Evolutionary conservation across 2,797 vertebrate genomes (phyloP), one percentile per base, ranked within the genome.

Genomic region (Hipposideros larvatus): DNA sequence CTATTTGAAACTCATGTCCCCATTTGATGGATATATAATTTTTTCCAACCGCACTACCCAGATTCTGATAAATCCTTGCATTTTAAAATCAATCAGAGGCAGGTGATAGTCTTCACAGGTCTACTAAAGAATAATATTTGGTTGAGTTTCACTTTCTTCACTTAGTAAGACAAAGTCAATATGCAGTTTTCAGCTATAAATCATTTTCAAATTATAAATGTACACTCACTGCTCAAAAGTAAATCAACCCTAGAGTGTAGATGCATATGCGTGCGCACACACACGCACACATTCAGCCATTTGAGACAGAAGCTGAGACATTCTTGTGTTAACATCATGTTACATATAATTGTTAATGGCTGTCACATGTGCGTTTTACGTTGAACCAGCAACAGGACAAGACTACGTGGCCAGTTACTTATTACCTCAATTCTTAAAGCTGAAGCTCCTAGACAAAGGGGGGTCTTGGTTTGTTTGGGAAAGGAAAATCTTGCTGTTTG

Each of bases 151-250:
- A 43, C 18, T 90, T 83, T 87, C 77, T 87, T 37, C 63, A 87
- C 68, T 66, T 91, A 77, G 74, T 91, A 86, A 95, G 73, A 89
- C 55, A 57, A 85, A 89, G 87, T 91, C 70, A 83, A 37, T 51
- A 48, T 5, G 28, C 24, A 74, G 3, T 57, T 78, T 82, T 68
- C 37, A 43, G 83, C 78, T 65, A 19, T 71, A 95, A 91, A 70
- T 97, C 78, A 88, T 75, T 93, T 95, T 91, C 73, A 79, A 14
- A 88, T 48, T 70, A 28, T 61, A 87, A 91, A 84, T 66, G 77
- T 79, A 43, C 18, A 22, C 4, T 22, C 13, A 37, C 41, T 43
- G 16, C 10, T 94, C 59, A 61, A 59, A 46, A 83, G 10, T 59
- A 59, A 90, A 87, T 70, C 74, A 48, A 37, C 9, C 2, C 37